Base-by-base conservation (phyloP, 2,888 invertebrate species). In the Fragum sueziense region DNA sequence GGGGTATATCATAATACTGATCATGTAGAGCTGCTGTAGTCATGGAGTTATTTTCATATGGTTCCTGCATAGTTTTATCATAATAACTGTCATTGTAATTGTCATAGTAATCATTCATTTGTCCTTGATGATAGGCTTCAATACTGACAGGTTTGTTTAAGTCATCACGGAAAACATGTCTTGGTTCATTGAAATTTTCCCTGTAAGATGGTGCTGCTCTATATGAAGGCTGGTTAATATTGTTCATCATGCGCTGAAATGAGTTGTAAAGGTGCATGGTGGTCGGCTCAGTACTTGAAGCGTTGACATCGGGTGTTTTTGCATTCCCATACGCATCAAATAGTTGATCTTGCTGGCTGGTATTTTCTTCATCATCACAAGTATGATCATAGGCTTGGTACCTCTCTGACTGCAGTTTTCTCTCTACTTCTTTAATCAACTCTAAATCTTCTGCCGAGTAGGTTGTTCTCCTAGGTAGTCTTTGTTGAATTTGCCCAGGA, bases 401-500 rank as follows among this genome's bases (percentile, higher is more conserved):
- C 27, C 61, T 29, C 20, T 61, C 61, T 3, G n/a, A 20, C 20
- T 61, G 61, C 7, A 61, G 25, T 33, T 61, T 61, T 33, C 31
- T 61, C 61, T 61, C 61, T 14, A 33, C 27, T 27, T 31, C 33
- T 61, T 61, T 61, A 3, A 61, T 61, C n/a, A 61, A 33, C 33
- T 33, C 31, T 31, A 29, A 3, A 33, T 61, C 61, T 33, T 61
- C 61, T 14, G 29, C 31, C 14, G 61, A 31, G 33, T 61, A 61
- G 47, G 17, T 14, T 4, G 47, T 20, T 47, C 17, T 14, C n/a
- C n/a, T 47, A 20, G 17, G 4, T 47, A 20, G 6, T 14, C 14
- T 14, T 37, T 37, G 37, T 17, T 41, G 41, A 41, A n/a, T n/a
- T 37, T 37, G 37, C 14, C 14, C 37, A 37, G 37, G 14, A 37